Evolutionary conservation across 2,113 vertebrate genomes (phyloP).

Genomic region (Archocentrus centrarchus): DNA sequence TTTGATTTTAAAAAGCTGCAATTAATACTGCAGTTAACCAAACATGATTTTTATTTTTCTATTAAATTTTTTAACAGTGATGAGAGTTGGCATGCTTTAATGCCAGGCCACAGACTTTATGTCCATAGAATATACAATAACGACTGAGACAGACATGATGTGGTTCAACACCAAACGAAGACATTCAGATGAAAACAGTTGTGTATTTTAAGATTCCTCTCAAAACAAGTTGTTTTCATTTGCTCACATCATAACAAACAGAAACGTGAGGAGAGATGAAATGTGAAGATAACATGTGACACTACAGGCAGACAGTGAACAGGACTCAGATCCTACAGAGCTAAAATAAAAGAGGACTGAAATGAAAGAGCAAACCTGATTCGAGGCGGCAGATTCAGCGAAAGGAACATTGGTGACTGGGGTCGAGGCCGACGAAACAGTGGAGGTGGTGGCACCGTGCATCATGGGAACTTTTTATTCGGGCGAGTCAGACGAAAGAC

Average conservation of each 20-base stretch:
- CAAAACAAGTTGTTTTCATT: conserved; percentile 42
- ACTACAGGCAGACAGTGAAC: conserved; percentile 40
- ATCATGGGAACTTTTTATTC: conserved; percentile 98
- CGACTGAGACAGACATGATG: conserved; percentile 14
- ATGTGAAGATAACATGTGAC: conserved; percentile 43
- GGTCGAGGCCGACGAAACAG: conserved; percentile 96
- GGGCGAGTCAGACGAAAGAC: conserved; percentile 87
- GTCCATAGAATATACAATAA: neutral
- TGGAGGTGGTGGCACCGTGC: conserved; percentile 97
- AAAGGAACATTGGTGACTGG: conserved; percentile 96
- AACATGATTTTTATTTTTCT: neutral
- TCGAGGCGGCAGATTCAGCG: conserved; percentile 93
- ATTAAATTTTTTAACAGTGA: neutral
- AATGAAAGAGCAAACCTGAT: conserved; percentile 98
- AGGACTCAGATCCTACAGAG: conserved; percentile 43
- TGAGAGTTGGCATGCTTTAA: neutral
- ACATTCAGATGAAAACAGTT: conserved; percentile 28
- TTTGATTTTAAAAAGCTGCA: neutral
- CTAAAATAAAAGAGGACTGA: conserved; percentile 82
- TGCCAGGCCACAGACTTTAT: neutral
- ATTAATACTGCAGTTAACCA: neutral
- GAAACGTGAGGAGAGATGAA: conserved; percentile 48
- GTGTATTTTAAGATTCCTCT: conserved; percentile 24
- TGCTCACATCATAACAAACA: conserved; percentile 37
- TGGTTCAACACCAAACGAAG: conserved; percentile 13